Evolutionary conservation across 2,113 vertebrate genomes (phyloP), one percentile per base, ranked within the genome.

Genomic region (Myrmophylax atrothorax): DNA sequence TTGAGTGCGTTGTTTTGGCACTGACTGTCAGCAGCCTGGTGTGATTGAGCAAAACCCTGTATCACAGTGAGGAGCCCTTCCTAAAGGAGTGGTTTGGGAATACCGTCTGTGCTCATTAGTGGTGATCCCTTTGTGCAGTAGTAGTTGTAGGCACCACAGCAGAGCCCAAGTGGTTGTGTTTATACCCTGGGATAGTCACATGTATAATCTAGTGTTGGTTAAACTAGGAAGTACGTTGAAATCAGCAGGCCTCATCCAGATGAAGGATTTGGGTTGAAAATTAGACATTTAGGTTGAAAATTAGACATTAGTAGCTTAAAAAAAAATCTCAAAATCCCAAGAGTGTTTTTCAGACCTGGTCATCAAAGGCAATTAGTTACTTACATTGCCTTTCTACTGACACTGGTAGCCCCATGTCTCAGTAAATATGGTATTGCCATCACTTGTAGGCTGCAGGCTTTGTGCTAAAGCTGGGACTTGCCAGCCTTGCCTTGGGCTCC

Each of bases 161-260:
- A 77, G 44, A 93, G 20, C 33, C 53, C 64, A 44, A 25, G 24
- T 3, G 1, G 17, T 28, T 59, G 23, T 4, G 35, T 62, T 68
- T 12, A 22, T 87, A 49, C 22, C 22, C 31, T 35, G 62, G 62
- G 24, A 47, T 4, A 60, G 12, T 28, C 22, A 20, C 0, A 0
- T 13, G 12, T 35, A 3, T 42, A 25, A 37, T 46, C 18, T 24
- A 37, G 9, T 0, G 0, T 1, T 72, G 24, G 17, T 17, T 37
- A 37, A 49, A 24, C 14, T 18, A 7, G 12, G 22, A 37, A 75
- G 14, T 13, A 10, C 42, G 29, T 8, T 49, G 70, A 53, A 83
- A 83, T 25, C 67, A 67, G 42, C 11, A 67, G 23, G 12, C 31
- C 18, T 58, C 47, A 49, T 52, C 24, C 56, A 75, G 37, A 12